Percentiles rank a stretch among this genome's conserved stretches.
Conservation (phyloP, 2,797 vertebrate genomes). For the Adrianichthys oophorus region DNA sequence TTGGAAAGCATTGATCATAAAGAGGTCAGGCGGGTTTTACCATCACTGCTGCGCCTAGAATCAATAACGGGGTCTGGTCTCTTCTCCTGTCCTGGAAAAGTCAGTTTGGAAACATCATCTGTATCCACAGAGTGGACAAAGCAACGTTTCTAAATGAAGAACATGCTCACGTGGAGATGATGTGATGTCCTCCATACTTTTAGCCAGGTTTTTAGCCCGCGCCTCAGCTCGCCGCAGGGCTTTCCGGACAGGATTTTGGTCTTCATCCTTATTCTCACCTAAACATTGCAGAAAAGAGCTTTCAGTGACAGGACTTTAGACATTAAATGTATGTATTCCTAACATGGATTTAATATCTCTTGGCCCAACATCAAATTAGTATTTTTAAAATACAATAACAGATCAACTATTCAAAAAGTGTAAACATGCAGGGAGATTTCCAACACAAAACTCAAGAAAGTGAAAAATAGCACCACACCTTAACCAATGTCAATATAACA, state of each 20-base stretch:
- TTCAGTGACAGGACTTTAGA: background rate
- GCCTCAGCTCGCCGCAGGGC: slow-evolving; percentile 84
- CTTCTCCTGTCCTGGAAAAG: slow-evolving; percentile 82
- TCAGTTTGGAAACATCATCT: background rate
- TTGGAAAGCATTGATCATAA: slow-evolving; percentile 1
- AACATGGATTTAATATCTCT: too few relatives aligned
- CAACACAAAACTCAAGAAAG: too few relatives aligned
- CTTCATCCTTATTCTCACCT: slow-evolving; percentile 84
- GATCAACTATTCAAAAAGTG: too few relatives aligned
- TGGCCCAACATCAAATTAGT: too few relatives aligned
- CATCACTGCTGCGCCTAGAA: slow-evolving; percentile 80
- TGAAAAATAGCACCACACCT: too few relatives aligned
- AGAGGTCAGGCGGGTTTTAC: slow-evolving; percentile 72
- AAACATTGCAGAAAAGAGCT: slow-evolving; percentile 38
- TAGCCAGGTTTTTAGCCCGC: slow-evolving; percentile 84
- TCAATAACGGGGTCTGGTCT: slow-evolving; percentile 77
- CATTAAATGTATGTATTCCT: background rate
- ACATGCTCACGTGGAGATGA: slow-evolving; percentile 85
- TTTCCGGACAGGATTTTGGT: slow-evolving; percentile 80
- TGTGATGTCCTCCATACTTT: slow-evolving; percentile 92
- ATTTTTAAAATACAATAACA: too few relatives aligned
- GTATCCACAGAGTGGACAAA: background rate
- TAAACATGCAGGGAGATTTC: too few relatives aligned
- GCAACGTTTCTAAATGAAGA: slow-evolving; percentile 22
- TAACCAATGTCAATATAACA: too few relatives aligned